Base-by-base conservation (phyloP, 2,888 invertebrate genomes). In the Minunthozetes semirufus region DNA sequence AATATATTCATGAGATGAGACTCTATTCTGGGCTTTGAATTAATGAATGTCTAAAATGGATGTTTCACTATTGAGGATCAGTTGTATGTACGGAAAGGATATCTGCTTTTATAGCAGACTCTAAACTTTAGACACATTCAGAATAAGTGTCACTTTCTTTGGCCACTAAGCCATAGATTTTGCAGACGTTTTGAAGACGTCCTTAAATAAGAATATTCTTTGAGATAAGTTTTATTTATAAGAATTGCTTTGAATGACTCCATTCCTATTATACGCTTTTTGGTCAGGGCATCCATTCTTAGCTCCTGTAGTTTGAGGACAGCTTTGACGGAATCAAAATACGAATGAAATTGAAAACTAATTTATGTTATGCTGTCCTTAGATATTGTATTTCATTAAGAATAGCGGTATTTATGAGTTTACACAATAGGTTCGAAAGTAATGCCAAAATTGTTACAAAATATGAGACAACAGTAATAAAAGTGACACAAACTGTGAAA, bases 381-480 rank as follows among this genome's bases (percentile, higher is more conserved):
- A 4, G n/a, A 19, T 61, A 61, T 61, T 61, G 29, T 29, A 61
- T 61, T 61, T 61, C 61, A 61, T 22, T 61, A 17, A 19, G 15
- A 25, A 61, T 61, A 61, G 15, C 2, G 53, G 19, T 19, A 53
- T 22, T 53, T 53, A 22, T 19, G 19, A 53, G 53, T 53, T 53
- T n/a, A 53, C 19, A 53, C 53, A 53, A 53, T 53, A 19, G 33
- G 19, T 53, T 13, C 19, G n/a, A 53, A 53, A 53, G 4, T 19
- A n/a, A 6, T 53, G 53, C 53, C 53, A 53, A 61, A 61, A 61
- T 56, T 61, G 15, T 61, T 29, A 22, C 27, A 61, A 27, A 61
- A 61, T 61, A 27, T 61, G 15, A 61, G 61, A 61, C 29, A 61
- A 61, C 61, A 27, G 27, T 61, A 29, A 61, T 61, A 61, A 29